Base-by-base conservation (phyloP, 2,888 invertebrate genomes). In the Allacma fusca region DNA sequence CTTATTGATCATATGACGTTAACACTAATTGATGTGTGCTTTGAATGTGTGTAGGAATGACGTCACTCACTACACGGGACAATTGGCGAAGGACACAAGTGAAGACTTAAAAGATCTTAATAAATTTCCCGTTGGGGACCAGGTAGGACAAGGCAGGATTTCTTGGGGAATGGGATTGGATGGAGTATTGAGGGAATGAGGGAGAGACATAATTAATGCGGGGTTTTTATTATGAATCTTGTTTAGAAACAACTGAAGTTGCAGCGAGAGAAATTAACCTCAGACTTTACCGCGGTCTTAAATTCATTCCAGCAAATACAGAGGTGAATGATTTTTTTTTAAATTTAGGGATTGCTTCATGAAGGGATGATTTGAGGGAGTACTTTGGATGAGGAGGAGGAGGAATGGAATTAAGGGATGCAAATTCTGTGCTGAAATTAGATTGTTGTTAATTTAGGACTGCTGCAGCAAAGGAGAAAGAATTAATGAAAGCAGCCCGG, bases 31-130 rank as follows among this genome's bases (percentile, higher is more conserved):
- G 7, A 68, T 21, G 19, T 50, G 5, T 50, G 16, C 16, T 1
- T 59, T 64, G 13, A 26, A 76, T 72, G 68, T 59, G 21, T 88
- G 26, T 86, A 96, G 96, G 78, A 95, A 96, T 86, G 94, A 97
- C 87, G 93, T 97, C 84, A 96, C 96, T 87, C 96, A 96, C 86
- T 96, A 97, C 86, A 97, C 97, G 0, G 95, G 97, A 86, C 95
- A 96, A 86, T 87, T 98, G 85, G 96, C 94, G 0, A 96, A 96
- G 86, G 97, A 97, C 86, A 97, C 97, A 0, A 95, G 92, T 85
- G 90, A 91, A 50, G 91, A 94, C 87, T 89, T 97, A 81, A 94
- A 94, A 88, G 93, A 95, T 82, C 89, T 98, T 85, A 90, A 90
- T 87, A 91, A 91, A 84, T 81, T 81, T 65, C 80, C 57, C 59